Conservation (phyloP, 2,888 invertebrate genomes). For the Andrena praecox region DNA sequence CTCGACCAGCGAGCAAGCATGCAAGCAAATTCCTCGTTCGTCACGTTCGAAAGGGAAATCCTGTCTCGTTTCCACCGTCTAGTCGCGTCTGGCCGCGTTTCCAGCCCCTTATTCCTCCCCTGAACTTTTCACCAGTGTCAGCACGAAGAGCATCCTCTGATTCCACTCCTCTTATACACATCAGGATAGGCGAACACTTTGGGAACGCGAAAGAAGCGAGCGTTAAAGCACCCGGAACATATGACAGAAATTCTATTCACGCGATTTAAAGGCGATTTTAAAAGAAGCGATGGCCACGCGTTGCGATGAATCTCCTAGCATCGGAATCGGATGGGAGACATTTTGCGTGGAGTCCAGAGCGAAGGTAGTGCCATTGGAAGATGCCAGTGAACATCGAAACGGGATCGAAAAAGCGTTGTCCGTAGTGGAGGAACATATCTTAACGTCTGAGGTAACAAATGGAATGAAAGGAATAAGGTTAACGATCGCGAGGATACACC, state of each 20-base stretch:
- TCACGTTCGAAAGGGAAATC: not conserved
- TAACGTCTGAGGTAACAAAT: not conserved
- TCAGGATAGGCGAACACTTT: not conserved
- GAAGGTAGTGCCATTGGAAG: too few species aligned
- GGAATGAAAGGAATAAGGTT: slow-evolving; percentile 9
- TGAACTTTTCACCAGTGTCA: not conserved
- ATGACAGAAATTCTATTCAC: not conserved
- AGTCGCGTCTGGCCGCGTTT: not conserved
- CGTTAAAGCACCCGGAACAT: not conserved
- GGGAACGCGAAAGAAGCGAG: not conserved
- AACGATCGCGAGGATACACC: slow-evolving; percentile 14
- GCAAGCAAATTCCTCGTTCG: not conserved
- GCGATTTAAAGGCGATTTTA: too few species aligned
- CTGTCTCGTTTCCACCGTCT: not conserved
- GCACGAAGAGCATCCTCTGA: not conserved
- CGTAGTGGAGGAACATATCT: slow-evolving; percentile 5
- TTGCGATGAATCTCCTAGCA: too few species aligned
- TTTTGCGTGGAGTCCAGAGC: too few species aligned
- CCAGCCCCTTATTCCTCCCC: not conserved
- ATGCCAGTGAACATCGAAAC: not conserved
- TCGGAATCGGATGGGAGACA: too few species aligned
- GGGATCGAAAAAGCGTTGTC: not conserved
- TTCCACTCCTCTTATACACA: not conserved
- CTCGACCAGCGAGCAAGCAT: not conserved
- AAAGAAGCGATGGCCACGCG: too few species aligned